Conservation (phyloP, 2,113 vertebrate species). For the Epinephelus fuscoguttatus region DNA sequence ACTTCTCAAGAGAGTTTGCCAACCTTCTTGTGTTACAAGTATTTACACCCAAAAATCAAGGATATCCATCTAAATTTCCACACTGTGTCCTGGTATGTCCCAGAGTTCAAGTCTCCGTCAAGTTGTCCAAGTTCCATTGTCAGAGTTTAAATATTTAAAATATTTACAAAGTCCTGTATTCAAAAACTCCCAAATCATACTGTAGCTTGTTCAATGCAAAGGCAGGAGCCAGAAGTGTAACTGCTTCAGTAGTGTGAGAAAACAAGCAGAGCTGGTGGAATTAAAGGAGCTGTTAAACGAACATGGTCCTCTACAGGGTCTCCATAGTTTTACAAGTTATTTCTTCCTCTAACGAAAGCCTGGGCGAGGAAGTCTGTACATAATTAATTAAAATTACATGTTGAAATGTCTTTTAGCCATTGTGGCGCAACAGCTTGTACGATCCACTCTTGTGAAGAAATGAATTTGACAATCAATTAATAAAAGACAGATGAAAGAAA, state of each 20-base stretch:
- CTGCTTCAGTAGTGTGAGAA: slow-evolving; percentile 79
- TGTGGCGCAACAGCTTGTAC: slow-evolving; percentile 56
- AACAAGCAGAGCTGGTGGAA: slow-evolving; percentile 75
- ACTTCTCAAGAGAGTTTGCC: slow-evolving; percentile 78
- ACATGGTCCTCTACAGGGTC: slow-evolving; percentile 71
- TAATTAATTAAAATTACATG: slow-evolving; percentile 76
- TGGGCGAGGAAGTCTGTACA: slow-evolving; percentile 72
- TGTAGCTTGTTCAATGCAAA: slow-evolving; percentile 67
- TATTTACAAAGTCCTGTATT: slow-evolving; percentile 93
- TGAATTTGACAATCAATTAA: slow-evolving; percentile 64
- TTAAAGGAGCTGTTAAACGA: slow-evolving; percentile 71
- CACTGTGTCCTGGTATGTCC: slow-evolving; percentile 59
- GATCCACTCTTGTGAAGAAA: slow-evolving; percentile 66
- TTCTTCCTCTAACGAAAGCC: slow-evolving; percentile 62
- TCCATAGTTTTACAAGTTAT: slow-evolving; percentile 57
- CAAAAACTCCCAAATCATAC: slow-evolving; percentile 87
- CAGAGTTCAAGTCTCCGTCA: slow-evolving; percentile 73
- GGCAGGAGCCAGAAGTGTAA: slow-evolving; percentile 63
- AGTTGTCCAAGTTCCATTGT: slow-evolving; percentile 68
- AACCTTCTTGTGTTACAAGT: slow-evolving; percentile 83
- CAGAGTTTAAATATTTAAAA: slow-evolving; percentile 94
- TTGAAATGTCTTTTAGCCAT: slow-evolving; percentile 73
- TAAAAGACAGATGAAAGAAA: slow-evolving; percentile 70
- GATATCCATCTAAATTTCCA: slow-evolving; percentile 72
- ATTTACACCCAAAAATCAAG: slow-evolving; percentile 85